These are phyloP conservation scores for Poeciliopsis turneri DNA, from an alignment of 2,797 vertebrate genomes.

Conservation along the genomic window DNA sequence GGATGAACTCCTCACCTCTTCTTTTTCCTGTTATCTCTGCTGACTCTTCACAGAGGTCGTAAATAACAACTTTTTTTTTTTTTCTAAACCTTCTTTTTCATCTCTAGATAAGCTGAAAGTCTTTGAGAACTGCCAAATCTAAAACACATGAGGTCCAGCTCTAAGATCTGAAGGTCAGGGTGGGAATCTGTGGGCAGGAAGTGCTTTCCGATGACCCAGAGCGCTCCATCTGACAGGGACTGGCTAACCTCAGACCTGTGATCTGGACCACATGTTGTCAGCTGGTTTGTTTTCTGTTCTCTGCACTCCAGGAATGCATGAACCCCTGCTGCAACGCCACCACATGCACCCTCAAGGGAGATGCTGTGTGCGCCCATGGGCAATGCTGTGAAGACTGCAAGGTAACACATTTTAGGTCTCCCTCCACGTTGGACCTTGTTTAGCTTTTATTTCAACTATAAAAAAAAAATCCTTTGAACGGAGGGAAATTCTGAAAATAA, in stretches of 20 bases:
- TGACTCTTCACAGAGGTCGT: slow-evolving; percentile 17
- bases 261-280: slow-evolving; percentile 45
- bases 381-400: slow-evolving; percentile 93
- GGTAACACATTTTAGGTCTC: slow-evolving; percentile 73
- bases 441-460: not conserved
- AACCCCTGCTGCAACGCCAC: slow-evolving; percentile 95
- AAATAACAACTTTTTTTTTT: slow-evolving; percentile 1
- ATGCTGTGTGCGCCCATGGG: slow-evolving; percentile 92
- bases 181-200: slow-evolving; percentile 54
- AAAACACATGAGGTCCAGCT: slow-evolving; percentile 52
- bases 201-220: slow-evolving; percentile 45
- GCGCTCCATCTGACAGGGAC: slow-evolving; percentile 41
- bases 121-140: slow-evolving; percentile 36
- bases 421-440: not conserved
- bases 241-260: slow-evolving; percentile 24
- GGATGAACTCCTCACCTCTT: slow-evolving; percentile 35
- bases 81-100: slow-evolving; percentile 18
- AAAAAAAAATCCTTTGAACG: not conserved
- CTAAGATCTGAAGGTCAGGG: slow-evolving; percentile 44
- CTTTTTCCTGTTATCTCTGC: slow-evolving; percentile 15
- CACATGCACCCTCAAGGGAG: slow-evolving; percentile 88
- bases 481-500: slow-evolving; percentile 33
- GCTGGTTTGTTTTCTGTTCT: slow-evolving; percentile 31
- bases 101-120: slow-evolving; percentile 9
- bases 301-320: slow-evolving; percentile 86